phyloP scores from a whole-genome alignment of 1,140 invertebrate genomes.

The Caenorhabditis elegans region DNA sequence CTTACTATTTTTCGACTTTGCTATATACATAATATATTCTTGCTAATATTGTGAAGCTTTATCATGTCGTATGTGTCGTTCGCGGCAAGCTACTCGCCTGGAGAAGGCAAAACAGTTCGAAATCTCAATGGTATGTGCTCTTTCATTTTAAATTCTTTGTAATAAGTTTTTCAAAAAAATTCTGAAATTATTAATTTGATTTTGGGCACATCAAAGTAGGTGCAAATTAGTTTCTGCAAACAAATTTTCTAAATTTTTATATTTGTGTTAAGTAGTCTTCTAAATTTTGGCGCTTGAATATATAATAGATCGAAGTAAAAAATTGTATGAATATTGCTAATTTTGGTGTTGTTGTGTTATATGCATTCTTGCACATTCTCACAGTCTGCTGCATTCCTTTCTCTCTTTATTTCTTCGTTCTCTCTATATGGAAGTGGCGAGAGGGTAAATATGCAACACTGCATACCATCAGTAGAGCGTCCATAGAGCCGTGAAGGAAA shows the following conservation, averaged over 20 bases:
- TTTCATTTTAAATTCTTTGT: neutral
- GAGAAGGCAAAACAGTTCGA: neutral
- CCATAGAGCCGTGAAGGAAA: neutral
- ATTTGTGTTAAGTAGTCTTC: too few relatives aligned
- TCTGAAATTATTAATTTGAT: too few relatives aligned
- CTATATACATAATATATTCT: neutral
- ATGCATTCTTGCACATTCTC: neutral
- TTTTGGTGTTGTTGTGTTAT: neutral
- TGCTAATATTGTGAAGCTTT: neutral
- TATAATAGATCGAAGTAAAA: too few relatives aligned
- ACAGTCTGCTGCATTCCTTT: neutral
- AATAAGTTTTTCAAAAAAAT: neutral
- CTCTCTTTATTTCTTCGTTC: neutral
- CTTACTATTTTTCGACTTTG: neutral
- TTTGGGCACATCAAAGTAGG: too few relatives aligned
- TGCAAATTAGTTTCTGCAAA: too few relatives aligned
- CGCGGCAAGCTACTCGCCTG: slow-evolving; percentile 21
- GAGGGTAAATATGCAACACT: slow-evolving; percentile 25
- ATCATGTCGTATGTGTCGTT: slow-evolving; percentile 6
- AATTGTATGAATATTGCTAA: too few relatives aligned
- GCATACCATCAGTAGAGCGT: slow-evolving; percentile 20
- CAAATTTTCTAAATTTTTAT: too few relatives aligned
- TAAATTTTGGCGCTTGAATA: too few relatives aligned
- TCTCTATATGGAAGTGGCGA: slow-evolving; percentile 17
- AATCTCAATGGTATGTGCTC: slow-evolving; percentile 5